Evolutionary conservation across 2,797 vertebrate species (phyloP).

Genomic region (Rhodeus uyekii): DNA sequence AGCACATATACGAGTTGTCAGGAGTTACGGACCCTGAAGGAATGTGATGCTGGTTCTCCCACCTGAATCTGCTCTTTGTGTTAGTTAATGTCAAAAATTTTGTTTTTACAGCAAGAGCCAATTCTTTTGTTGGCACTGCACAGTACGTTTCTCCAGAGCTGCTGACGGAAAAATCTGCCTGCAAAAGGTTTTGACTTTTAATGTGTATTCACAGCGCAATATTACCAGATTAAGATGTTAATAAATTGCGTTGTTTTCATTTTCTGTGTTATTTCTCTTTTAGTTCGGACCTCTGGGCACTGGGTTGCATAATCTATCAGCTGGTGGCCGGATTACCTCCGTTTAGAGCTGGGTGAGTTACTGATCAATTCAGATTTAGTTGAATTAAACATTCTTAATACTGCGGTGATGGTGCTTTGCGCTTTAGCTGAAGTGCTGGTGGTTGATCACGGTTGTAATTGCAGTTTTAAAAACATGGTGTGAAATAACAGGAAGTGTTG

Average conservation of each 20-base stretch:
- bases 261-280: slow-evolving; percentile 44
- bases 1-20: not conserved
- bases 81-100: not conserved
- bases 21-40: not conserved
- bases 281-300: slow-evolving; percentile 98
- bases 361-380: not conserved
- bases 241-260: not conserved
- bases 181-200: slow-evolving; percentile 85
- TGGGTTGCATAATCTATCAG: slow-evolving; percentile 99
- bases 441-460: slow-evolving; percentile 30
- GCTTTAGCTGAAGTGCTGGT: not conserved
- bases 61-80: not conserved
- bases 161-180: slow-evolving; percentile 96
- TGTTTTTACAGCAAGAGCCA: slow-evolving; percentile 85
- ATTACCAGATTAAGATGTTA: not conserved
- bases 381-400: not conserved
- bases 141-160: slow-evolving; percentile 99
- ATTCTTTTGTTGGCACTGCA: slow-evolving; percentile 98
- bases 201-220: not conserved
- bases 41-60: not conserved
- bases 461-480: slow-evolving; percentile 49
- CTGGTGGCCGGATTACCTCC: slow-evolving; percentile 97
- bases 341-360: slow-evolving; percentile 94
- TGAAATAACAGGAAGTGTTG: slow-evolving; percentile 65
- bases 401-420: not conserved